Conservation (phyloP, 1,140 invertebrate genomes). For the Micrasema minimum region DNA sequence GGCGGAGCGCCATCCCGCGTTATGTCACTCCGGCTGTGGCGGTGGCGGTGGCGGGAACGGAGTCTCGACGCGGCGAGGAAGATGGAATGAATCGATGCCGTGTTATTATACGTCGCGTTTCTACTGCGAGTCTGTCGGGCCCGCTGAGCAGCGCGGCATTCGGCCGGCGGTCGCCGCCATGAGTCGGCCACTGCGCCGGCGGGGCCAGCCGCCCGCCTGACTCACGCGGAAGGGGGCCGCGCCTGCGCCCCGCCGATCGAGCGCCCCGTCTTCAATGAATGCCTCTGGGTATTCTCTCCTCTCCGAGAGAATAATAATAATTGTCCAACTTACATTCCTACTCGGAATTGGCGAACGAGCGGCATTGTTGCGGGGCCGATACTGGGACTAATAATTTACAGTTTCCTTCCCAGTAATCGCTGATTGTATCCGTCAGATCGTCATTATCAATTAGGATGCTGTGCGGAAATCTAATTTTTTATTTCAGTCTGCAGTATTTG, state of each 20-base stretch:
- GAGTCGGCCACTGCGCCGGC: slow-evolving; percentile 40
- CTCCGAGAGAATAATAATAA: too few species aligned
- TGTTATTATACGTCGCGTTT: slow-evolving; percentile 15
- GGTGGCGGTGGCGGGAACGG: background rate
- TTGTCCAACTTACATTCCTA: slow-evolving; percentile 25
- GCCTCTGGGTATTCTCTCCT: slow-evolving; percentile 24
- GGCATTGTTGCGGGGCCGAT: slow-evolving; percentile 12
- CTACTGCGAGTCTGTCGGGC: slow-evolving; percentile 6
- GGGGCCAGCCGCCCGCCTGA: slow-evolving; percentile 3
- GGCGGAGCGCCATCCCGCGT: slow-evolving; percentile 22
- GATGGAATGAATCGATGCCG: slow-evolving; percentile 28
- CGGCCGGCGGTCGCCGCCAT: slow-evolving; percentile 44
- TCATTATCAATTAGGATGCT: too few species aligned
- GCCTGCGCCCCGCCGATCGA: slow-evolving; percentile 24
- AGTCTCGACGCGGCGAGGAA: slow-evolving; percentile 7
- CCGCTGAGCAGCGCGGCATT: slow-evolving; percentile 29
- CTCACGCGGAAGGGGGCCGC: background rate
- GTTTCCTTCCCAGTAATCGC: background rate
- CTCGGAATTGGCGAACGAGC: slow-evolving; percentile 1
- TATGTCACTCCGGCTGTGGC: slow-evolving; percentile 23
- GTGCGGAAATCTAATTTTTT: too few species aligned
- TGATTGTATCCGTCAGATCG: slow-evolving; percentile 2
- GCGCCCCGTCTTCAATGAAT: slow-evolving; percentile 29
- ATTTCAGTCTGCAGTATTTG: too few species aligned
- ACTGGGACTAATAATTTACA: slow-evolving; percentile 5